These are phyloP conservation scores for Escarpia spicata DNA, from an alignment of 2,888 invertebrate genomes.

Conservation along the genomic window DNA sequence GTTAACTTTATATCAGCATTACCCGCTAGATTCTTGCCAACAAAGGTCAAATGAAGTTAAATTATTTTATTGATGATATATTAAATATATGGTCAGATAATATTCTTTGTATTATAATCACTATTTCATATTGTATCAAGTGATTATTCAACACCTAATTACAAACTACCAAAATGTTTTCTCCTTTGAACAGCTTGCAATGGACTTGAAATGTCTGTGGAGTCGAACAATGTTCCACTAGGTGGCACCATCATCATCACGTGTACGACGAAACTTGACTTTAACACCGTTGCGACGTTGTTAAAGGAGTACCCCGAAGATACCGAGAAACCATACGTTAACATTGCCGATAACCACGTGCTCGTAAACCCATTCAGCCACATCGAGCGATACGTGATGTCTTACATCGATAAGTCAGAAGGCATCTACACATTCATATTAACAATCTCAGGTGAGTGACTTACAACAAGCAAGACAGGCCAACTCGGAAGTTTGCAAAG, in stretches of 20 bases:
- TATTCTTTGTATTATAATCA: neutral
- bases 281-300: neutral
- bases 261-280: neutral
- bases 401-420: neutral
- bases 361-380: neutral
- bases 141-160: neutral
- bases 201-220: neutral
- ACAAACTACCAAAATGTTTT: neutral
- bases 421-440: neutral
- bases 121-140: neutral
- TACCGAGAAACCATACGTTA: neutral
- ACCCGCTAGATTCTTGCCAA: no score
- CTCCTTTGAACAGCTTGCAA: neutral
- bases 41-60: neutral
- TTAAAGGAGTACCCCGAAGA: neutral
- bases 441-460: neutral
- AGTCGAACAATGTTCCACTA: neutral
- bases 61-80: neutral
- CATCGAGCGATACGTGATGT: neutral
- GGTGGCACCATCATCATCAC: neutral
- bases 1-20: no score
- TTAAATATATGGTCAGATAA: neutral
- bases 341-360: neutral
- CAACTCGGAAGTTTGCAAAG: no score
- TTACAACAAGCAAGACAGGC: neutral